Evolutionary conservation across 1,140 invertebrate genomes (phyloP), one percentile per base, ranked within the genome.

Genomic region (Bilobella aurantiaca): DNA sequence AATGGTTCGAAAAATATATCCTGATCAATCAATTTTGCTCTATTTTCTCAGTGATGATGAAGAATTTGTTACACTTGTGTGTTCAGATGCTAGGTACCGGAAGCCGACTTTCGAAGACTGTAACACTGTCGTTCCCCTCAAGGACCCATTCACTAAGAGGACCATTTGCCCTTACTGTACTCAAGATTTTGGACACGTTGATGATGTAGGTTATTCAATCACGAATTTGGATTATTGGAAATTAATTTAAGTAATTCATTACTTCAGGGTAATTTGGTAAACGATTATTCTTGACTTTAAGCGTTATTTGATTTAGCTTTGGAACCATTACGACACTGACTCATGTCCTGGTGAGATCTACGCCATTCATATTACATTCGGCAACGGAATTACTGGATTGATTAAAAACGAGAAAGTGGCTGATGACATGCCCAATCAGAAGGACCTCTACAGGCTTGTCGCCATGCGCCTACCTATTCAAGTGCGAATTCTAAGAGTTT

Each of bases 401-500:
- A 23, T 53, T 8, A 5, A 23, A 12, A 5, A 18, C 12, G 49
- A 8, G 49, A 53, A 53, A 18, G 5, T 53, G 8, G 14, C 23
- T 23, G 49, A 53, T 53, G 49, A 23, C 3, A 3, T 5, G 21
- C 12, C 12, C 12, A 23, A 14, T 14, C 49, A 12, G 21, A 53
- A 14, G 90, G 92, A 0, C 77, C 83, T 1, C 83, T 84, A 76
- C 68, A 32, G 59, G 64, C 32, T 47, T 18, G 12, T 49, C 25
- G 53, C n/a, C 14, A 31, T 32, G 2, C 29, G 21, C 27, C 66
- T 23, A 23, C 32, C 31, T 8, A 21, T 12, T 8, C 12, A 53
- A 16, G 49, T 53, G 14, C 49, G 1, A 91, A 97, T 80, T 94
- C 94, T 0, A 87, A 90, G 72, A 92, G 98, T 66, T 80, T 95